A percentile compares a stretch with the other conserved stretches of the same genome.
Evolutionary conservation across 2,888 invertebrate genomes (phyloP).

Genomic region (Leptinotarsa tumamoca): DNA sequence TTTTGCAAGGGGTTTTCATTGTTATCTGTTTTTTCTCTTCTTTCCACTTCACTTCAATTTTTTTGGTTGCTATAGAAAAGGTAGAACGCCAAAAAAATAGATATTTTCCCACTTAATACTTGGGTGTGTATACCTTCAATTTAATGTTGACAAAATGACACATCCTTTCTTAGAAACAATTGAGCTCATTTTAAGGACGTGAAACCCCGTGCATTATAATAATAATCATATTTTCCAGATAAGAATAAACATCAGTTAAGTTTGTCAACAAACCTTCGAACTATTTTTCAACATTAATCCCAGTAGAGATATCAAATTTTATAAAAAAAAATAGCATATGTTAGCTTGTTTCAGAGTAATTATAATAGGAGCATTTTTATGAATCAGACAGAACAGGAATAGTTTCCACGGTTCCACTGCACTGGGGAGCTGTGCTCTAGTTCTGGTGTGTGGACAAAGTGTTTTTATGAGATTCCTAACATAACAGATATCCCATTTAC

Average conservation of each 20-base stretch:
- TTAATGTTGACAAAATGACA: neutral
- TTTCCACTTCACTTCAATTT: neutral
- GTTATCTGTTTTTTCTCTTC: neutral
- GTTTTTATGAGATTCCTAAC: too few relatives aligned
- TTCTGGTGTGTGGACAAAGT: too few relatives aligned
- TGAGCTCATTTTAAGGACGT: neutral
- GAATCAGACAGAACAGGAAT: too few relatives aligned
- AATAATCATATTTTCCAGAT: neutral
- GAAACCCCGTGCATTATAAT: neutral
- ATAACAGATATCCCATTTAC: too few relatives aligned
- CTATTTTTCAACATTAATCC: neutral
- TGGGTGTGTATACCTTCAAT: too few relatives aligned
- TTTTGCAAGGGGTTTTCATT: too few relatives aligned
- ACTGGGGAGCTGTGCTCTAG: too few relatives aligned
- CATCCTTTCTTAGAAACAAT: neutral
- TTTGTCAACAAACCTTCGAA: conserved; percentile 14
- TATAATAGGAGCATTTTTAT: neutral
- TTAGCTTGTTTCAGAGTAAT: neutral
- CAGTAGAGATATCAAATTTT: neutral
- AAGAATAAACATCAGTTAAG: neutral
- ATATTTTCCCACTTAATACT: too few relatives aligned
- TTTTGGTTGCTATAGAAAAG: neutral
- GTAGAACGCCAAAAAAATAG: too few relatives aligned
- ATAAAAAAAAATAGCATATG: neutral
- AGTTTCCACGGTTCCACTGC: too few relatives aligned